Conservation (phyloP, 2,113 vertebrate genomes). For the Neotragus moschatus region DNA sequence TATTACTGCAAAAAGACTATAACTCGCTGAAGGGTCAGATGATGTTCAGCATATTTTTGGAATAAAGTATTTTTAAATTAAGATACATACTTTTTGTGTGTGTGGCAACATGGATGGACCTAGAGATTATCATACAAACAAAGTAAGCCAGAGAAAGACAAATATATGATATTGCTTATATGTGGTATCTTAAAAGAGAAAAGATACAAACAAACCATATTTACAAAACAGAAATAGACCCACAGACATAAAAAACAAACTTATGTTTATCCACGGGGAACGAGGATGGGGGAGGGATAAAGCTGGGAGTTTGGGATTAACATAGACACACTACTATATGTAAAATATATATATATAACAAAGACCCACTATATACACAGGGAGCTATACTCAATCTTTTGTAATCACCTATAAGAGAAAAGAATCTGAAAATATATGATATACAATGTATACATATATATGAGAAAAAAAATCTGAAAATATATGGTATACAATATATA, state of each 20-base stretch:
- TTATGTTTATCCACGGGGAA: background rate
- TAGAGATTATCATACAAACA: background rate
- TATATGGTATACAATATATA: background rate
- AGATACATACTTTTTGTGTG: fast-evolving
- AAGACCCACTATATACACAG: background rate
- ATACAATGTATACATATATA: background rate
- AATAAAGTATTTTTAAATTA: background rate
- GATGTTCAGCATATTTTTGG: background rate
- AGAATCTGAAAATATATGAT: background rate
- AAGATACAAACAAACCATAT: background rate
- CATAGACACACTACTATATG: background rate
- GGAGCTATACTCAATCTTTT: background rate
- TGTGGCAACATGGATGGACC: background rate
- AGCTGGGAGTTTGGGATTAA: background rate
- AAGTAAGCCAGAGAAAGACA: background rate
- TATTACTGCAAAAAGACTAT: background rate
- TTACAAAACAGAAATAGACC: background rate
- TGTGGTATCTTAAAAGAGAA: background rate
- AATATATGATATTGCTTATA: background rate
- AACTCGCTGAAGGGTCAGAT: background rate
- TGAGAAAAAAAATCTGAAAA: no score
- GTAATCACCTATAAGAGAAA: background rate
- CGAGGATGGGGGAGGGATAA: background rate
- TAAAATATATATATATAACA: background rate
- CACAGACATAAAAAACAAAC: background rate